phyloP scores from a whole-genome alignment of 2,888 invertebrate genomes.

The Leptinotarsa rubiginosa region DNA sequence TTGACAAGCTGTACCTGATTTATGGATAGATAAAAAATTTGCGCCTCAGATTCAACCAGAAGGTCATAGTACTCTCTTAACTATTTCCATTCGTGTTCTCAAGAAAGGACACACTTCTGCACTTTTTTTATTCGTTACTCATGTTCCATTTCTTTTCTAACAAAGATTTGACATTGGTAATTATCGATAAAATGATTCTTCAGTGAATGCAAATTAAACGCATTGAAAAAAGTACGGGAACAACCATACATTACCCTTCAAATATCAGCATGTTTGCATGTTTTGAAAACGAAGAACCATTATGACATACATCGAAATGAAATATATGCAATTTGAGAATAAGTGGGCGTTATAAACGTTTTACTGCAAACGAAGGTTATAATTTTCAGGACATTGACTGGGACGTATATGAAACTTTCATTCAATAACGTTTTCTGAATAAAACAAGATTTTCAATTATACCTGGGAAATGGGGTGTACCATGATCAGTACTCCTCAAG shows the following conservation, averaged over 20 bases:
- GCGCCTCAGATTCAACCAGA: too few species aligned
- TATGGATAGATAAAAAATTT: too few species aligned
- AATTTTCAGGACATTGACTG: slow-evolving; percentile 47
- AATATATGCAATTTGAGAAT: slow-evolving; percentile 52
- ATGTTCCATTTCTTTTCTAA: too few species aligned
- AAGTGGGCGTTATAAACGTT: slow-evolving; percentile 45
- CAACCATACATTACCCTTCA: slow-evolving; percentile 10
- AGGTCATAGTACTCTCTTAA: too few species aligned
- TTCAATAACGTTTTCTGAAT: slow-evolving; percentile 44
- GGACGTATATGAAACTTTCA: slow-evolving; percentile 46
- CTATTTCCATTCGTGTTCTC: too few species aligned
- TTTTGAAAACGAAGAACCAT: slow-evolving; percentile 45
- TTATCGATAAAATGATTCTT: background rate
- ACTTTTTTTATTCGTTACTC: too few species aligned
- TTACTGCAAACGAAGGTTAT: slow-evolving; percentile 42
- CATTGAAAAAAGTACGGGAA: background rate
- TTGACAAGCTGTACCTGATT: too few species aligned
- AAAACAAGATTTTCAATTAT: background rate
- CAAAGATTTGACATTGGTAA: too few species aligned
- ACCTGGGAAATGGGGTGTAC: too few species aligned
- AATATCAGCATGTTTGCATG: slow-evolving; percentile 40
- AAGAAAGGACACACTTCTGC: too few species aligned
- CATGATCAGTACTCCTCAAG: too few species aligned
- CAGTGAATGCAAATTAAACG: background rate
- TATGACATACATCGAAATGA: slow-evolving; percentile 50